Conservation (phyloP, 1,140 invertebrate species). For the Oryctes rhinoceros region DNA sequence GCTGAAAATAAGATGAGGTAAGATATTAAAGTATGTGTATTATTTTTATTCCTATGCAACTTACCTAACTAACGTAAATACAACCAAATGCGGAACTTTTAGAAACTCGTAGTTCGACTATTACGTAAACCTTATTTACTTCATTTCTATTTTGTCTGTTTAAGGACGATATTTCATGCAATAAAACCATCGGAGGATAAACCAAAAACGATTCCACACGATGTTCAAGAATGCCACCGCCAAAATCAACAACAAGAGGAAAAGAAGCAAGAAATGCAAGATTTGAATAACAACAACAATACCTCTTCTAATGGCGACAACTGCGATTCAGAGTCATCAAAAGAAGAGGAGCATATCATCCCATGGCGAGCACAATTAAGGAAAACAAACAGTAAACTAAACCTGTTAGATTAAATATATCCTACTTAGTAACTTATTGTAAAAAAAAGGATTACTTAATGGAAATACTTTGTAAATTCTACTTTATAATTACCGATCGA, state of each 20-base stretch:
- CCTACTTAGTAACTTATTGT: constrained; percentile 43
- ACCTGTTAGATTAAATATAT: constrained; percentile 70
- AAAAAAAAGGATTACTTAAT: constrained; percentile 5
- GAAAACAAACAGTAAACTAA: constrained; percentile 87
- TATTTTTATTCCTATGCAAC: too few relatives aligned
- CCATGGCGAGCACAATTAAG: constrained; percentile 87
- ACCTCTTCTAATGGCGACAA: constrained; percentile 56
- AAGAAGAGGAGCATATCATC: constrained; percentile 76
- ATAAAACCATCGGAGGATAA: constrained; percentile 70
- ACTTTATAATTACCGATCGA: neutral
- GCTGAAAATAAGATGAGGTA: constrained; percentile 76
- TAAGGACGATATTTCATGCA: constrained; percentile 71
- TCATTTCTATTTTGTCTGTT: constrained; percentile 46
- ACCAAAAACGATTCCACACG: constrained; percentile 52
- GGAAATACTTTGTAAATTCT: constrained; percentile 5
- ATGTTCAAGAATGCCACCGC: constrained; percentile 58
- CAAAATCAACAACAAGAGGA: constrained; percentile 55
- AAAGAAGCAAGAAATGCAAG: constrained; percentile 48
- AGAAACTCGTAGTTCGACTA: too few relatives aligned
- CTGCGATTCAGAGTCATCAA: constrained; percentile 58
- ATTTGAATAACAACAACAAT: constrained; percentile 48
- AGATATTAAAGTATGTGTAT: neutral
- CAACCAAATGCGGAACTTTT: too few relatives aligned
- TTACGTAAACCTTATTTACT: neutral
- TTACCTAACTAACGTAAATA: too few relatives aligned